Conservation (phyloP, 2,113 vertebrate genomes). For the Archilochus colubris region DNA sequence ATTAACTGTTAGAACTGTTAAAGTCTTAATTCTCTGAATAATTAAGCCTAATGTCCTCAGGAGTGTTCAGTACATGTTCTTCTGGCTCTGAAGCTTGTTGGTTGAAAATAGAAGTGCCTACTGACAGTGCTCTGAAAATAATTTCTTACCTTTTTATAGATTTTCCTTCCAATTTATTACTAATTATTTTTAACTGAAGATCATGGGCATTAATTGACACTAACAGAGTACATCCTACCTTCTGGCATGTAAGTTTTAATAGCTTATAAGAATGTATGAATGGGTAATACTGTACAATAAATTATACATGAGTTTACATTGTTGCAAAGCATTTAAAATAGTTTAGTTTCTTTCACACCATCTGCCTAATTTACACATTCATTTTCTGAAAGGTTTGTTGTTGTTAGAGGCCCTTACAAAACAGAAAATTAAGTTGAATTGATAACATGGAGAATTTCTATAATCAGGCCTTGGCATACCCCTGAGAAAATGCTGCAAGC, state of each 20-base stretch:
- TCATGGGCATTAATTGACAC: background rate
- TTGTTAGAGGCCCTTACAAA: conserved; percentile 15
- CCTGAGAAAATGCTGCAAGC: conserved; percentile 29
- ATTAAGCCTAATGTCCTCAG: background rate
- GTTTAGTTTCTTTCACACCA: conserved; percentile 17
- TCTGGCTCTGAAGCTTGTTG: background rate
- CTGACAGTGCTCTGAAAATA: background rate
- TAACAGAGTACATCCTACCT: conserved; percentile 10
- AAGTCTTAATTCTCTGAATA: background rate
- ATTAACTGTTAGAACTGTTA: background rate
- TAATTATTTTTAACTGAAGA: background rate
- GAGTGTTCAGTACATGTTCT: background rate
- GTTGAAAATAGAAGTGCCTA: conserved; percentile 4
- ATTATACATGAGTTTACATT: conserved; percentile 49
- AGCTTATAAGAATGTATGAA: conserved; percentile 10
- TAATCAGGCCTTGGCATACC: conserved; percentile 3
- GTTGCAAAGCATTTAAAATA: conserved; percentile 13
- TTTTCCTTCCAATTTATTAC: conserved; percentile 26
- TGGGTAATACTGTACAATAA: conserved; percentile 6
- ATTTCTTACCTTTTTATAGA: background rate
- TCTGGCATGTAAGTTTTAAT: conserved; percentile 15
- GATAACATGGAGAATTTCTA: conserved; percentile 42
- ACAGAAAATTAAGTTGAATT: conserved; percentile 40
- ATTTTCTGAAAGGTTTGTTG: conserved; percentile 42
- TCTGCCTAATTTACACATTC: conserved; percentile 34